Percentiles rank a stretch among this genome's conserved stretches.
These are phyloP conservation scores for Neodon shergylaensis DNA, from an alignment of 2,113 vertebrate species.

Conservation along the genomic window DNA sequence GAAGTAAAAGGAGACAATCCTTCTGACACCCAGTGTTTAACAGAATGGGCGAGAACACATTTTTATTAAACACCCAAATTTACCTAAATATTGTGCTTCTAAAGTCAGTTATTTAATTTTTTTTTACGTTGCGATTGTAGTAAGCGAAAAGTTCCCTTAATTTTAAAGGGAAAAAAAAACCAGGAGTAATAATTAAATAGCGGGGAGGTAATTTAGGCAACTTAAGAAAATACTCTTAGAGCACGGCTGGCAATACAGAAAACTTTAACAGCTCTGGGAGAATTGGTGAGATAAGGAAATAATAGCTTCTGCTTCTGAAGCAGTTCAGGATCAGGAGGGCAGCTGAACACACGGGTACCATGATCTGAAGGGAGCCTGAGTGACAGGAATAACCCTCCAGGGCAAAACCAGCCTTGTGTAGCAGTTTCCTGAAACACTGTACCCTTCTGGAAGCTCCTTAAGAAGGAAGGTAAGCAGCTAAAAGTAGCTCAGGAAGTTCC, in stretches of 20 bases:
- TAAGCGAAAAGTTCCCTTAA: background rate
- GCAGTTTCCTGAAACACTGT: background rate
- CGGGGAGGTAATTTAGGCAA: background rate
- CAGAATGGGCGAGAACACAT: background rate
- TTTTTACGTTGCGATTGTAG: background rate
- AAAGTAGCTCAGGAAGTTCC: background rate
- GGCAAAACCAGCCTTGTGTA: background rate
- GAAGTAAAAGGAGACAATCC: slow-evolving; percentile 24
- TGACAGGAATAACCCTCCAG: background rate
- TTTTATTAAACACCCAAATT: slow-evolving; percentile 8
- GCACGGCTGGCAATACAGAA: background rate
- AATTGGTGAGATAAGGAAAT: background rate
- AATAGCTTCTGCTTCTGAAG: background rate
- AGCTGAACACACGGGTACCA: background rate
- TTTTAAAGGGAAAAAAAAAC: background rate
- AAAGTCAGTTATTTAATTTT: background rate
- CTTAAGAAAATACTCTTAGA: background rate
- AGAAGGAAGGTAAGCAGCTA: background rate
- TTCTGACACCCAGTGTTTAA: slow-evolving; percentile 5
- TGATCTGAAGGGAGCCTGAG: background rate
- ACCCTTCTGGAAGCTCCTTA: background rate
- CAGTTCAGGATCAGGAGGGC: background rate
- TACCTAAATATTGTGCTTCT: slow-evolving; percentile 23
- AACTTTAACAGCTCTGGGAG: background rate
- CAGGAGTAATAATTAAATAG: background rate